These are phyloP conservation scores for Pseudomugil gertrudae DNA, from an alignment of 2,797 vertebrate genomes.

Conservation along the genomic window DNA sequence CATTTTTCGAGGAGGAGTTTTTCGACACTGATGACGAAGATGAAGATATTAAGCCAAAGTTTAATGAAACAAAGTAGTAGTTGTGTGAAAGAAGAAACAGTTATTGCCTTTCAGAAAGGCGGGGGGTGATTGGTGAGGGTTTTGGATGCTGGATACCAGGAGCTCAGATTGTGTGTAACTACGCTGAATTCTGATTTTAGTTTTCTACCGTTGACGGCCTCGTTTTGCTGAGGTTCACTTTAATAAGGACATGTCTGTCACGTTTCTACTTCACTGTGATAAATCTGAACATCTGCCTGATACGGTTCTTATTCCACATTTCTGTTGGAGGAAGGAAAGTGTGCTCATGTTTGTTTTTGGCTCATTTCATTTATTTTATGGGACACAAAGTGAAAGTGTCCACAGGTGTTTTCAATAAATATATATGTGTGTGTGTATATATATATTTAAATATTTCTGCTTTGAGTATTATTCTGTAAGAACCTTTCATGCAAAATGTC, in stretches of 20 bases:
- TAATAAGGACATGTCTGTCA: neutral
- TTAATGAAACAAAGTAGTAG: neutral
- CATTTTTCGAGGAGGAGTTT: constrained; percentile 85
- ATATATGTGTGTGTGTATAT: neutral
- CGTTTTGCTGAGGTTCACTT: neutral
- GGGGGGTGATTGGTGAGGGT: neutral
- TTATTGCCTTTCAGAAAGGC: constrained; percentile 32
- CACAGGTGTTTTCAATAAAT: constrained; percentile 21
- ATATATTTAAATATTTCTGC: no score
- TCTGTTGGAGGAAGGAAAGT: neutral
- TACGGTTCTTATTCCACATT: neutral
- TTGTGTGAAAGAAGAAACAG: neutral
- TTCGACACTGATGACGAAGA: constrained; percentile 86
- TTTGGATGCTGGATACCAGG: constrained; percentile 1
- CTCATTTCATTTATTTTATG: neutral
- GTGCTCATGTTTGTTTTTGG: neutral
- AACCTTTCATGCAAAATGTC: no score
- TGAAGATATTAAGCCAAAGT: constrained; percentile 36
- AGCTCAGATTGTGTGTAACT: no score
- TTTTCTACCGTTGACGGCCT: constrained; percentile 4
- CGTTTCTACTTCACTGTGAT: neutral
- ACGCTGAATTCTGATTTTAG: no score
- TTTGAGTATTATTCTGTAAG: neutral
- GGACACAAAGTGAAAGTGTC: neutral
- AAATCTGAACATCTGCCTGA: neutral